Evolutionary conservation across 2,113 vertebrate genomes (phyloP).

Genomic region (Corythoichthys intestinalis): DNA sequence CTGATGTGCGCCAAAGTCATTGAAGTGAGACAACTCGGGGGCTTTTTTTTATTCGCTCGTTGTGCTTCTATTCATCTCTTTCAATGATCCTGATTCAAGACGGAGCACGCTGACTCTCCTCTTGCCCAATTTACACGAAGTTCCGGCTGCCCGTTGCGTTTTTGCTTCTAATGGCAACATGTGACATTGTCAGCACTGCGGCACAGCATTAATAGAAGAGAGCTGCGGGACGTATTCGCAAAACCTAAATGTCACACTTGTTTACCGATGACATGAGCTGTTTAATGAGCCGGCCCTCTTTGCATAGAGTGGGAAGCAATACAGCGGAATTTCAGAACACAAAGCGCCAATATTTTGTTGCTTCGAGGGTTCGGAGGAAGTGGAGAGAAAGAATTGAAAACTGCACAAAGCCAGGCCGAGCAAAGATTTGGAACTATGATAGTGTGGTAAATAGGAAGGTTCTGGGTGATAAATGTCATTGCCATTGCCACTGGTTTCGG

Average conservation of each 20-base stretch:
- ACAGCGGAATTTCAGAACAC: conserved; percentile 16
- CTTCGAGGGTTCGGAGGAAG: conserved; percentile 22
- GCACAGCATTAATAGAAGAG: conserved; percentile 39
- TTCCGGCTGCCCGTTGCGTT: conserved; percentile 13
- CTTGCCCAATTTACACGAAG: conserved; percentile 25
- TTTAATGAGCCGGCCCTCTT: conserved; percentile 39
- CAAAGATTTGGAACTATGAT: conserved; percentile 63
- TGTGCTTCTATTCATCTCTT: conserved; percentile 46
- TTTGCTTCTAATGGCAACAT: conserved; percentile 38
- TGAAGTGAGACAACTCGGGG: conserved; percentile 45
- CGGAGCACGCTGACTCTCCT: conserved; percentile 27
- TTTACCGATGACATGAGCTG: conserved; percentile 53
- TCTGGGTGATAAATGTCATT: conserved; percentile 72
- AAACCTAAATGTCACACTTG: conserved; percentile 64
- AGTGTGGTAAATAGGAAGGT: conserved; percentile 72
- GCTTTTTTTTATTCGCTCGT: conserved; percentile 33
- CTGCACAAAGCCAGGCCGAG: conserved; percentile 48
- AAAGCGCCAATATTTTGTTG: conserved; percentile 31
- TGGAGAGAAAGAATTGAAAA: conserved; percentile 39
- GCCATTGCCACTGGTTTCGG: conserved; percentile 62
- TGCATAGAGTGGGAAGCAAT: conserved; percentile 13
- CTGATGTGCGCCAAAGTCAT: conserved; percentile 47
- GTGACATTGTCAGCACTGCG: conserved; percentile 29
- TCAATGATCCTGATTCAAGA: conserved; percentile 56
- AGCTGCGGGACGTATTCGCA: conserved; percentile 37